Evolutionary conservation across 2,113 vertebrate species (phyloP).

Genomic region (Ovis aries): ARS-UI_Ramb_v3.0 NC_056055.1:231551501-231552000

Average conservation of each 20-base stretch:
- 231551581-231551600: constrained; percentile 26
- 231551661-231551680: background rate
- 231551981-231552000: background rate
- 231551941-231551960: background rate
- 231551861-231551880: background rate
- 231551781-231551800: background rate
- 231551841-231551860: accelerated
- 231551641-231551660: constrained; percentile 17
- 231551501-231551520: background rate
- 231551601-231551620: background rate
- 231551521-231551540: background rate
- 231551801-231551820: background rate
- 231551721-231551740: background rate
- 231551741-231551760: background rate
- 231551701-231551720: background rate
- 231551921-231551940: background rate
- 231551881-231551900: background rate
- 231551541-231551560: constrained; percentile 46
- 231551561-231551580: background rate
- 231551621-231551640: background rate
- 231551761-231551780: background rate
- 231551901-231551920: background rate
- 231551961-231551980: background rate
- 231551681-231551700: background rate
- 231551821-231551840: background rate